Conservation (phyloP, 2,797 vertebrate genomes). For the Thripadectes ignobilis region DNA sequence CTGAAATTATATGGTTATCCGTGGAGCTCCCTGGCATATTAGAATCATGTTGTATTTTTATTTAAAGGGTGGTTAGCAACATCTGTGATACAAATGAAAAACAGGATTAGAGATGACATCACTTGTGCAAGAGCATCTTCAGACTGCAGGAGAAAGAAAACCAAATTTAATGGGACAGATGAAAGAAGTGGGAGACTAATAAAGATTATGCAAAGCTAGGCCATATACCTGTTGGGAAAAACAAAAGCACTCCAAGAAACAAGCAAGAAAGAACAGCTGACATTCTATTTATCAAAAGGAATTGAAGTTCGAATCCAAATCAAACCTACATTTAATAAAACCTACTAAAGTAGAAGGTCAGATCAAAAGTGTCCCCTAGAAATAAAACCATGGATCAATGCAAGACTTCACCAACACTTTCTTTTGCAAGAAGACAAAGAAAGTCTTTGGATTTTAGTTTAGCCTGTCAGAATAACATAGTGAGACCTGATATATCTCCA, state of each 20-base stretch:
- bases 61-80: constrained; percentile 75
- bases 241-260: not conserved
- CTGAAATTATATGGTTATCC: constrained; percentile 78
- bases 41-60: constrained; percentile 77
- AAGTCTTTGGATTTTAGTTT: not conserved
- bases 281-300: not conserved
- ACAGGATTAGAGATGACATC: constrained; percentile 73
- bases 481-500: not conserved
- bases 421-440: not conserved
- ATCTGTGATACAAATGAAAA: constrained; percentile 75
- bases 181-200: constrained; percentile 39
- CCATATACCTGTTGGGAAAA: not conserved
- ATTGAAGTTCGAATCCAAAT: not conserved
- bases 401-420: not conserved
- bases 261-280: not conserved
- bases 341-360: not conserved
- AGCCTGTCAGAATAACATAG: not conserved
- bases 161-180: constrained; percentile 60
- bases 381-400: not conserved
- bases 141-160: constrained; percentile 17
- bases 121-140: constrained; percentile 54
- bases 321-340: not conserved
- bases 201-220: not conserved
- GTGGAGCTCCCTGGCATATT: constrained; percentile 72
- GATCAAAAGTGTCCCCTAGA: not conserved